These are phyloP conservation scores for Drosophila elegans DNA, from an alignment of 1,140 invertebrate genomes.

Conservation along the genomic window DNA sequence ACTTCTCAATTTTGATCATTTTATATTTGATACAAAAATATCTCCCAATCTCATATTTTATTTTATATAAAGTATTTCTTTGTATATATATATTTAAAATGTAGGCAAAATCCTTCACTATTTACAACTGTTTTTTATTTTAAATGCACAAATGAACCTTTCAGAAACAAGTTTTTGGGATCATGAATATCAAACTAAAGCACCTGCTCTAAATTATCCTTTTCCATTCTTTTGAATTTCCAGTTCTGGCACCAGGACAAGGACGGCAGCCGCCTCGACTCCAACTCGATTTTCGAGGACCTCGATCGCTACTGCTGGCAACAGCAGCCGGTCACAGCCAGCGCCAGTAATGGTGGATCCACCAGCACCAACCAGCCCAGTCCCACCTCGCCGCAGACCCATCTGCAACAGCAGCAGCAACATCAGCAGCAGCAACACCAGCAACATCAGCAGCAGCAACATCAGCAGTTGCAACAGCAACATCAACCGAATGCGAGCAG, in stretches of 20 bases:
- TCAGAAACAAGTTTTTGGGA: too few relatives aligned
- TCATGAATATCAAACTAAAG: not conserved
- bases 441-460: constrained; percentile 70
- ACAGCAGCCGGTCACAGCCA: constrained; percentile 87
- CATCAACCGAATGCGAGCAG: constrained; percentile 69
- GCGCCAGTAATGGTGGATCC: constrained; percentile 68
- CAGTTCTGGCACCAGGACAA: constrained; percentile 91
- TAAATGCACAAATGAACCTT: too few relatives aligned
- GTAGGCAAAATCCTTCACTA: too few relatives aligned
- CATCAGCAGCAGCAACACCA: constrained; percentile 46
- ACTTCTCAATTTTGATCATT: too few relatives aligned
- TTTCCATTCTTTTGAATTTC: not conserved
- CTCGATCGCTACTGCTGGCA: constrained; percentile 93
- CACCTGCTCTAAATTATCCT: not conserved
- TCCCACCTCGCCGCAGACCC: constrained; percentile 61
- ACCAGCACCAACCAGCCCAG: constrained; percentile 66
- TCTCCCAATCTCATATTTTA: too few relatives aligned
- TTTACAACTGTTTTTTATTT: too few relatives aligned
- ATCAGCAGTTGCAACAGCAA: constrained; percentile 49
- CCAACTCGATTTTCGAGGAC: constrained; percentile 90
- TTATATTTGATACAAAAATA: too few relatives aligned
- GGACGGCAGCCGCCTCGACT: constrained; percentile 88
- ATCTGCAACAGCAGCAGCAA: constrained; percentile 83
- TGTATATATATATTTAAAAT: too few relatives aligned
- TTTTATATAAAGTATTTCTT: too few relatives aligned